Evolutionary conservation across 2,888 invertebrate genomes (phyloP), one percentile per base, ranked within the genome.

Genomic region (Hydriomena furcata): DNA sequence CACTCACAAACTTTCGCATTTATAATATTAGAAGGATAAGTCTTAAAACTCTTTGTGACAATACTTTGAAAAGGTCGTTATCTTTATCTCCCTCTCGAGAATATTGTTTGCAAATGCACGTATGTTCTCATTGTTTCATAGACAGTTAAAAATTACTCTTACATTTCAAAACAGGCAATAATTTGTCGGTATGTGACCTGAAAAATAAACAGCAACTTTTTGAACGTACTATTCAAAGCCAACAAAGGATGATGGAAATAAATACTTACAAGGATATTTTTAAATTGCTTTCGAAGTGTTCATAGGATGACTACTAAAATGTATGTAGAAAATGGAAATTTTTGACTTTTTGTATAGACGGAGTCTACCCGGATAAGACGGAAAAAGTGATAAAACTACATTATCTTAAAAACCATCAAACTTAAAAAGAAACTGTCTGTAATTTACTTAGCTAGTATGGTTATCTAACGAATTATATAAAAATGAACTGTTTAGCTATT

Each of bases 71-170:
- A 31, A 24, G 2, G 51, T 53, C 45, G 44, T 46, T 43, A 47
- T 48, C 50, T 55, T 58, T 48, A 52, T 42, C 13, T 43, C 25
- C 46, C 53, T 45, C 36, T 51, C 37, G 10, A 46, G 45, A 42
- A 43, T 38, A 58, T 55, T 58, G 52, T 49, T 54, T 52, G 31
- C 13, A 28, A 25, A 24, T 17, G 36, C 47, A 52, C 46, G 47
- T 45, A 38, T 1, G 23, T 25, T 8, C 23, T 35, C 32, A n/a
- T 8, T 36, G 8, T 24, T 5, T 27, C 32, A 42, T 11, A 28
- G 36, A 56, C 52, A 35, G 47, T 48, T 43, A 51, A 48, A 54
- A 48, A 57, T 52, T 52, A 44, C 30, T 49, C 31, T 25, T 36
- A 44, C 44, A 30, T 51, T 36, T 46, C 7, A 38, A 44, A 36